A percentile compares a stretch with the other conserved stretches of the same genome.
These are phyloP conservation scores for Gyps fulvus DNA, from an alignment of 2,113 vertebrate species.

Conservation along the genomic window DNA sequence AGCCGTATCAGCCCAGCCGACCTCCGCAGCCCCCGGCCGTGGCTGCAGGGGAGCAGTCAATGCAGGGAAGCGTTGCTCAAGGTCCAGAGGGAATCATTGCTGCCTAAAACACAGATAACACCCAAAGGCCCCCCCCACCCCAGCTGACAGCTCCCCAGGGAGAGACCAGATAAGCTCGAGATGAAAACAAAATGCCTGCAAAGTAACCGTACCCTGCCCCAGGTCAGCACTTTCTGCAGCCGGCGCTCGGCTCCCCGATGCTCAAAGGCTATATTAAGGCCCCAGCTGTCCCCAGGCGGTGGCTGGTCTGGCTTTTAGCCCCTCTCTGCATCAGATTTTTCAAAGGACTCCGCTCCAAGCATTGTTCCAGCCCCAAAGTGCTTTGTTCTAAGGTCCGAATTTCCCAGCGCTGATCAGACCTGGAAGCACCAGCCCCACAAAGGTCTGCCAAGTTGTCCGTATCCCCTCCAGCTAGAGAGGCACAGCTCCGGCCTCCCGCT, in stretches of 20 bases:
- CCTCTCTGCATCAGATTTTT: not conserved
- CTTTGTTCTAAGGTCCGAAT: not conserved
- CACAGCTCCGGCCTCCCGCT: rapidly evolving
- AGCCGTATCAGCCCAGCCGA: not conserved
- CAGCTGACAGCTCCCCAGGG: not conserved
- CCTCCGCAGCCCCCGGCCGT: rapidly evolving
- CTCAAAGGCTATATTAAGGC: slow-evolving; percentile 51
- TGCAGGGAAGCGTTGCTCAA: rapidly evolving
- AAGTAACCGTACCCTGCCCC: slow-evolving; percentile 2
- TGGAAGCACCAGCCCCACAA: not conserved
- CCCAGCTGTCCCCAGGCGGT: slow-evolving; percentile 25
- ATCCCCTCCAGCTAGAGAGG: not conserved
- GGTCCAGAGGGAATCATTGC: not conserved
- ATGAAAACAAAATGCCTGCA: not conserved
- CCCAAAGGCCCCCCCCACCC: not conserved
- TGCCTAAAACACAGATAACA: not conserved
- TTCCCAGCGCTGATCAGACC: not conserved
- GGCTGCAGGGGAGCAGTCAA: not conserved
- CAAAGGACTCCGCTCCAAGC: not conserved
- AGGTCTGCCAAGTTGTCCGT: not conserved
- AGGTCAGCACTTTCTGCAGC: not conserved
- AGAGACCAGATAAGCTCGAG: not conserved
- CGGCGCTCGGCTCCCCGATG: not conserved
- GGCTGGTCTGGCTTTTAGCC: not conserved
- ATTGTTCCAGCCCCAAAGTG: not conserved